Percentiles rank a stretch among this genome's conserved stretches.
phyloP scores from a whole-genome alignment of 2,888 invertebrate genomes.

The Agrilus mali region DNA sequence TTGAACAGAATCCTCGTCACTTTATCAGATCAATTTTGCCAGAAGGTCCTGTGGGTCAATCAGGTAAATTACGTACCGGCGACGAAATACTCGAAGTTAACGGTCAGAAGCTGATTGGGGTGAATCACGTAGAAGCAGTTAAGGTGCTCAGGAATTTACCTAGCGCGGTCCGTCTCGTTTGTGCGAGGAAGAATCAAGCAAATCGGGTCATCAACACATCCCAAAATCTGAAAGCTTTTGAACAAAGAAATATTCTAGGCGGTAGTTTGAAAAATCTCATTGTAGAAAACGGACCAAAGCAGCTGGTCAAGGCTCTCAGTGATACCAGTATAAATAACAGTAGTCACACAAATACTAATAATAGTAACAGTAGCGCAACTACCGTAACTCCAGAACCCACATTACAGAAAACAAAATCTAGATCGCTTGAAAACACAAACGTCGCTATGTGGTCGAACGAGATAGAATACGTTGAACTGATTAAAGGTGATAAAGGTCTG shows the following conservation, averaged over 20 bases:
- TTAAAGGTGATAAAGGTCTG: slow-evolving; percentile 90
- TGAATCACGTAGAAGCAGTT: slow-evolving; percentile 94
- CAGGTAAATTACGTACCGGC: slow-evolving; percentile 81
- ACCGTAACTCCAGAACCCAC: slow-evolving; percentile 55
- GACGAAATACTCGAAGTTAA: slow-evolving; percentile 97
- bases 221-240: slow-evolving; percentile 67
- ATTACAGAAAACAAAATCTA: slow-evolving; percentile 61
- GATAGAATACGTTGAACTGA: slow-evolving; percentile 79
- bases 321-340: slow-evolving; percentile 86
- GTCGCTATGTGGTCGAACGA: slow-evolving; percentile 95
- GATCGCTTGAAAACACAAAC: slow-evolving; percentile 90
- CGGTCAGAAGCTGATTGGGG: slow-evolving; percentile 78
- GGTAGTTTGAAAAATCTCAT: slow-evolving; percentile 77
- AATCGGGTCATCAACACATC: slow-evolving; percentile 61
- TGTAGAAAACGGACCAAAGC: slow-evolving; percentile 27
- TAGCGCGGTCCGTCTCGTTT: slow-evolving; percentile 79
- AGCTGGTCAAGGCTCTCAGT: slow-evolving; percentile 82
- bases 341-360: slow-evolving; percentile 58
- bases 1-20: slow-evolving; percentile 96
- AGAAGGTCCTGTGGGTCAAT: slow-evolving; percentile 91
- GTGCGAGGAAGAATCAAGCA: slow-evolving; percentile 59
- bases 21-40: slow-evolving; percentile 93
- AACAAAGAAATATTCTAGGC: slow-evolving; percentile 69
- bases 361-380: slow-evolving; percentile 77
- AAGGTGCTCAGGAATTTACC: slow-evolving; percentile 89